Base-by-base conservation (phyloP, 53 echinoderm and acorn worm species). In the Hippasteria phrygiana region DNA sequence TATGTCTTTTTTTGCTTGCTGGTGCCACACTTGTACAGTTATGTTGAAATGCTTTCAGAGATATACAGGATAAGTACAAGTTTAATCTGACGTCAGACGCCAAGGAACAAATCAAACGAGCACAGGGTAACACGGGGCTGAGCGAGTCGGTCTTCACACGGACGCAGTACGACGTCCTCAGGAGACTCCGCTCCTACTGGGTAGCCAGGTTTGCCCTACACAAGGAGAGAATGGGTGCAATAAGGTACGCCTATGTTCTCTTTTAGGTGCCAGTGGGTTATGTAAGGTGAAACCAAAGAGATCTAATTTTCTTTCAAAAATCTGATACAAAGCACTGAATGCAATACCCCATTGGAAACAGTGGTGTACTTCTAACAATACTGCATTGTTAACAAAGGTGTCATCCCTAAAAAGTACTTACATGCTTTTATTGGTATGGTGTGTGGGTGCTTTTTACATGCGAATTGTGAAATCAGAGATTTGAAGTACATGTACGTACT, bases 171-270 rank as follows among this genome's bases (percentile, higher is more conserved):
- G 98, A 97, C 55, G 88, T 97, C 71, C 90, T 97, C 1, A 87
- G 98, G 54, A 95, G 98, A 46, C 55, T 97, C 8, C 83, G 98
- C 41, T 95, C 95, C n/a, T 97, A 97, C 86, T 97, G 98, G 98
- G 94, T 97, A 12, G 94, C 98, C 4, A 94, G 98, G 64, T 95
- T 95, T 80, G 83, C 95, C 29, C 91, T 97, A 17, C 98, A 97
- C 47, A 94, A 94, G 75, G 95, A 97, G 62, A 92, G 91, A 71
- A 87, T 89, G 42, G 92, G 88, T 29, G 91, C 89, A 59, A 88
- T 93, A 62, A 94, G 83, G 98, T 97, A 91, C 16, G n/a, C n/a
- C n/a, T n/a, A n/a, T 83, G 26, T 87, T 22, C 39, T 43, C 12
- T 42, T 24, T 2, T 16, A 13, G 37, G 32, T 27, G 29, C 20